phyloP scores from a whole-genome alignment of 1,140 invertebrate species.

The Ylistrum balloti region DNA sequence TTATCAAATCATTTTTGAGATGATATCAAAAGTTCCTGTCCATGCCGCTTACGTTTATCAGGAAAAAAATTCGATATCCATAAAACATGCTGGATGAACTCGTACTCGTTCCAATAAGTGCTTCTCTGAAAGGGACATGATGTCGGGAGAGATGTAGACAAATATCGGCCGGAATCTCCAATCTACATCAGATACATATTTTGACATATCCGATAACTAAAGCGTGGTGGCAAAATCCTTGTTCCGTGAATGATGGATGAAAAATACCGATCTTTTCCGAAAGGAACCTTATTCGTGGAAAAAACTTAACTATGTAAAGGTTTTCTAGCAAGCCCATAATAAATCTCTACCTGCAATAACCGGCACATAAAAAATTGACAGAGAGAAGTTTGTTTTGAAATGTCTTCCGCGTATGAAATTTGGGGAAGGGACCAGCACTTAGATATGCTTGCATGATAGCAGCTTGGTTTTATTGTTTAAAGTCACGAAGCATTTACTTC shows the following conservation, averaged over 20 bases:
- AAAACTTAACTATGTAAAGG: no score
- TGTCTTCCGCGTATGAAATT: conserved; percentile 3
- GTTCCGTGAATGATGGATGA: conserved; percentile 24
- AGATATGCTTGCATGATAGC: conserved; percentile 3
- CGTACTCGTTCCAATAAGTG: no score
- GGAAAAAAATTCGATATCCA: neutral
- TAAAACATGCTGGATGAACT: neutral
- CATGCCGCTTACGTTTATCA: neutral
- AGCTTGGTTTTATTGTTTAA: neutral
- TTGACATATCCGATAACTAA: conserved; percentile 16
- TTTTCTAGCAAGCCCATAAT: neutral
- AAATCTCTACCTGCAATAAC: neutral
- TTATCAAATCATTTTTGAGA: neutral
- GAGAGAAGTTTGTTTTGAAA: neutral
- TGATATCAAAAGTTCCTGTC: neutral
- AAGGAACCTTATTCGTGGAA: neutral
- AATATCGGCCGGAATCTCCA: neutral
- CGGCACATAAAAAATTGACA: neutral
- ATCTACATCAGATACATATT: neutral
- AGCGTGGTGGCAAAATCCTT: neutral
- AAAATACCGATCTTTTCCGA: neutral
- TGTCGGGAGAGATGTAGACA: neutral
- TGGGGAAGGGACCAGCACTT: neutral
- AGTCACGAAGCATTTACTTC: neutral
- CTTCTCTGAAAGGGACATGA: neutral